Base-by-base conservation (phyloP, 2,113 vertebrate genomes). In the Petaurus breviceps region DNA sequence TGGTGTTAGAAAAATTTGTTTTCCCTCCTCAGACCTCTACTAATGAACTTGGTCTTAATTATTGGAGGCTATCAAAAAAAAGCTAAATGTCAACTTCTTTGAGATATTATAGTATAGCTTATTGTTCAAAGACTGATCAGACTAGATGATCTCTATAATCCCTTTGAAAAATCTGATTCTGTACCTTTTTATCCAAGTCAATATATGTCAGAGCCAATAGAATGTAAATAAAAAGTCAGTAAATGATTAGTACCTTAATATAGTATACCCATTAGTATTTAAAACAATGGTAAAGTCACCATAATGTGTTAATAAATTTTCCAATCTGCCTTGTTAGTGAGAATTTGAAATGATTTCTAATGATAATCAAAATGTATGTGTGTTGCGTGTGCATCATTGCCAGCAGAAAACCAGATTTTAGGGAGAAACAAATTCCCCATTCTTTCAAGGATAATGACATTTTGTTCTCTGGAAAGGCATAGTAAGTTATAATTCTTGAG, bases 121-220 rank as follows among this genome's bases (percentile, higher is more conserved):
- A 3, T 84, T 84, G 5, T 43, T n/a, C n/a, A 84, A 84, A 22
- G 68, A 84, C n/a, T 43, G 16, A 84, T 84, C 23, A 23, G 19
- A 84, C 2, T 84, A 84, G 16, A 43, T 84, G 68, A 84, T 84
- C 6, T 23, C 68, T 84, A 16, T 84, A 37, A 43, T 43, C 1
- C 6, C 7, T 84, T 22, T n/a, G n/a, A 84, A 84, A 84, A 84
- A 43, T 23, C 5, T 84, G 37, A 84, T 23, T 43, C 68, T 43
- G 37, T 43, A 43, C 19, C 37, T 84, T 49, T 43, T 19, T 43
- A 51, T 92, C 47, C 93, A 95, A 93, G 94, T 93, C 77, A 90
- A 91, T 94, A 55, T 94, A n/a, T 90, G 91, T 95, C 51, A 95
- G 61, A 94, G n/a, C 55, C 90, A 68, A 96, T 91, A 96, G 24